phyloP scores from a whole-genome alignment of 2,113 vertebrate genomes.

The Acrocephalus kingi region DNA sequence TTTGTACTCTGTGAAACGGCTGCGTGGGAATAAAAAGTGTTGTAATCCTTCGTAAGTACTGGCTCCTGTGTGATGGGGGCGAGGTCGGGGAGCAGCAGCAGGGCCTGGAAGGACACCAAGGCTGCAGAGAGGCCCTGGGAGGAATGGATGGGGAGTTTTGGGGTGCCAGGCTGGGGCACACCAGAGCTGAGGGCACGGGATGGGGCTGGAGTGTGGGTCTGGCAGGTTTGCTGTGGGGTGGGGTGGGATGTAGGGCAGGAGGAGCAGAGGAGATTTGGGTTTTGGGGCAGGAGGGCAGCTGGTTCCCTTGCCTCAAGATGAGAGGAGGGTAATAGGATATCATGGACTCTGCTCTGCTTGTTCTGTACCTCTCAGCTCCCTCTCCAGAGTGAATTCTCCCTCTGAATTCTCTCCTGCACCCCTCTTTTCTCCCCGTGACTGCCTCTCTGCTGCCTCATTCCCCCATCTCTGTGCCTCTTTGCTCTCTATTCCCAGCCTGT shows the following conservation, averaged over 20 bases:
- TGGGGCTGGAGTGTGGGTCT: not conserved
- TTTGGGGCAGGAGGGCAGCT: not conserved
- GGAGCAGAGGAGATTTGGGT: not conserved
- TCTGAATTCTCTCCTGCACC: not conserved
- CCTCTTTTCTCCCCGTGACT: not conserved
- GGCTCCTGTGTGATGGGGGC: not conserved
- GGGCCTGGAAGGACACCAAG: not conserved
- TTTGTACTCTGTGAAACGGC: constrained; percentile 44
- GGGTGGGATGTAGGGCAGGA: not conserved
- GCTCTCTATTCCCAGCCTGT: not conserved
- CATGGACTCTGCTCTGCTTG: not conserved
- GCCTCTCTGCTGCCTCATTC: not conserved
- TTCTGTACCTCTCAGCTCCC: not conserved
- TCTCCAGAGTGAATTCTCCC: too few species aligned
- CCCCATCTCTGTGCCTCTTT: not conserved
- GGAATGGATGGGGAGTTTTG: not conserved
- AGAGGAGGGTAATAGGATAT: not conserved
- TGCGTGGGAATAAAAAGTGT: constrained; percentile 56
- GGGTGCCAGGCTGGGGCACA: not conserved
- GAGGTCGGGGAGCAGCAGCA: not conserved
- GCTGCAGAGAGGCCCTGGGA: not conserved
- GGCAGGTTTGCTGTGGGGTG: not conserved
- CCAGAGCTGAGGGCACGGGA: rapidly evolving
- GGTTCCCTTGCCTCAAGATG: not conserved
- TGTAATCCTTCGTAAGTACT: not conserved